These are phyloP conservation scores for Lethrus apterus DNA, from an alignment of 1,140 invertebrate genomes.

Conservation along the genomic window DNA sequence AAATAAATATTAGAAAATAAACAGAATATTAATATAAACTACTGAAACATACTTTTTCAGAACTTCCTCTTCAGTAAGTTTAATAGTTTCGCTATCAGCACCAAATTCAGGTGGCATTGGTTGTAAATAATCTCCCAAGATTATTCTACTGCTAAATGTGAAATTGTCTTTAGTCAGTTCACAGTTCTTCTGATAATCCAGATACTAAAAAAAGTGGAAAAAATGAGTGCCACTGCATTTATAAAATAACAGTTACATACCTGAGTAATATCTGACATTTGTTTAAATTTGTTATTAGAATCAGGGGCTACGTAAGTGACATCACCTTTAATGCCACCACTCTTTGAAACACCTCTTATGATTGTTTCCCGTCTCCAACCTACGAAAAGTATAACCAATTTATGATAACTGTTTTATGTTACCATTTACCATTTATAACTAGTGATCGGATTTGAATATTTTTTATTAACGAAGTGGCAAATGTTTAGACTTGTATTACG, in stretches of 20 bases:
- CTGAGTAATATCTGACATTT: conserved; percentile 65
- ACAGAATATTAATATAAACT: not conserved
- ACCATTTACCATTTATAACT: no score
- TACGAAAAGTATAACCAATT: no score
- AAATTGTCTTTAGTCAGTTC: conserved; percentile 82
- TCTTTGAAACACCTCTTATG: conserved; percentile 75
- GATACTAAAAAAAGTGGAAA: conserved; percentile 50
- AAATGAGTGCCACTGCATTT: not conserved
- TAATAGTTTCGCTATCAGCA: conserved; percentile 48
- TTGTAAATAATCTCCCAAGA: conserved; percentile 86
- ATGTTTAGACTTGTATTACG: no score
- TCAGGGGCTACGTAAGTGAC: conserved; percentile 83
- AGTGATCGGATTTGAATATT: no score
- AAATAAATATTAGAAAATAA: no score
- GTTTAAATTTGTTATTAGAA: conserved; percentile 69
- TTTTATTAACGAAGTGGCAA: no score
- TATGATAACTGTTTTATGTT: no score
- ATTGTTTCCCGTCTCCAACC: conserved; percentile 85
- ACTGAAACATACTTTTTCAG: conserved; percentile 46
- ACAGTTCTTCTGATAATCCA: conserved; percentile 66
- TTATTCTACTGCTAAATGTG: conserved; percentile 79
- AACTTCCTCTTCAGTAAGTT: conserved; percentile 56
- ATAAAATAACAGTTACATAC: conserved; percentile 42
- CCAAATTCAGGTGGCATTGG: conserved; percentile 49
- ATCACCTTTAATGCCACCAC: conserved; percentile 71